Evolutionary conservation across 2,888 invertebrate species (phyloP).

Genomic region (Syrphus vitripennis): DNA sequence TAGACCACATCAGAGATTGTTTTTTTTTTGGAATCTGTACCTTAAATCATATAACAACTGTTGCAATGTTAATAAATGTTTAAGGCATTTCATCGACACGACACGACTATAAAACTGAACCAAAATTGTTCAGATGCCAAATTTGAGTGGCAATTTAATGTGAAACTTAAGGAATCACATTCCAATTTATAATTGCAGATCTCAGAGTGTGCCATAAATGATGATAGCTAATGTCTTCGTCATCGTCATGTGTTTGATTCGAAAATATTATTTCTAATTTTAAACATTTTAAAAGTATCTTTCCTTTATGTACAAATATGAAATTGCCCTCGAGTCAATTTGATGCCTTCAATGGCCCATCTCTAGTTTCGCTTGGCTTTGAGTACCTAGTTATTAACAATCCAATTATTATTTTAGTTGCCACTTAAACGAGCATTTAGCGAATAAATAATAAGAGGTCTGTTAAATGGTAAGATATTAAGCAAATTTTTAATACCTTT

Average conservation of each 20-base stretch:
- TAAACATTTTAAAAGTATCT: background rate
- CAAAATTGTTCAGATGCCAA: background rate
- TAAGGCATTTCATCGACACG: background rate
- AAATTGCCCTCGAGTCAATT: background rate
- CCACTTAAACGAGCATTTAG: conserved; percentile 6
- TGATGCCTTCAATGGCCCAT: background rate
- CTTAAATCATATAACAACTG: background rate
- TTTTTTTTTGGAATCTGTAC: background rate
- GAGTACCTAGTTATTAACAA: background rate
- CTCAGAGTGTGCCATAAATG: background rate
- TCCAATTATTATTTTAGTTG: conserved; percentile 7
- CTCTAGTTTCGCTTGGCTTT: background rate
- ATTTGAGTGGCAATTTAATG: background rate
- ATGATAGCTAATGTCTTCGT: background rate
- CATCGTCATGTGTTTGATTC: background rate
- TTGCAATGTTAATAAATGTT: background rate
- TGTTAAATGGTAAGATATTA: background rate
- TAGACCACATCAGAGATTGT: background rate
- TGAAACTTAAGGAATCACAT: conserved; percentile 2
- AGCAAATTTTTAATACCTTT: background rate
- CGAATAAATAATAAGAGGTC: background rate
- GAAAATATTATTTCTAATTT: background rate
- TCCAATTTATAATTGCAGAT: background rate
- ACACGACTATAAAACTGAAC: background rate
- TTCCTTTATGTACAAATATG: no score